A percentile compares a stretch with the other conserved stretches of the same genome.
Conservation (phyloP, 2,797 vertebrate genomes). For the Brachyalestes nurse region DNA sequence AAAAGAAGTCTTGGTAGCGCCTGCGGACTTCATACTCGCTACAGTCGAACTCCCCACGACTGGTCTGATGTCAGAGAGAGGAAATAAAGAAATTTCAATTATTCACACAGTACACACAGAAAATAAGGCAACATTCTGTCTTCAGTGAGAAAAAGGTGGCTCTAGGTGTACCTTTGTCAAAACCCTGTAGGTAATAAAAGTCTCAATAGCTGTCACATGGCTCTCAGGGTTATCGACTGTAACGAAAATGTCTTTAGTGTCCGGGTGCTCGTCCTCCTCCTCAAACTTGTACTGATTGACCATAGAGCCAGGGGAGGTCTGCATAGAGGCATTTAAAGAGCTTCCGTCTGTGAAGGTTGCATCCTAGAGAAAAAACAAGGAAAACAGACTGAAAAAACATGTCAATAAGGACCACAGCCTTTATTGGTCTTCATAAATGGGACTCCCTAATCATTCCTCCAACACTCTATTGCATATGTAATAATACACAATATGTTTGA, state of each 20-base stretch:
- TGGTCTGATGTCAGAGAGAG: conserved; percentile 80
- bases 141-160: not conserved
- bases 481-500: no score
- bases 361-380: conserved; percentile 73
- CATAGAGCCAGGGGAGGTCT: conserved; percentile 90
- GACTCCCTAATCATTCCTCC: not conserved
- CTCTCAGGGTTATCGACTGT: conserved; percentile 93
- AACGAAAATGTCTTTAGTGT: conserved; percentile 88
- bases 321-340: conserved; percentile 79
- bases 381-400: not conserved
- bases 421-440: not conserved
- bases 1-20: conserved; percentile 96
- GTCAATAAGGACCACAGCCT: no score
- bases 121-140: not conserved
- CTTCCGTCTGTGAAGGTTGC: conserved; percentile 79
- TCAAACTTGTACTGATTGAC: conserved; percentile 92
- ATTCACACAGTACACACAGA: not conserved
- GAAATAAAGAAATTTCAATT: not conserved
- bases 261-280: conserved; percentile 78
- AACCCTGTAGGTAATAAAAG: conserved; percentile 92
- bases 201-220: conserved; percentile 92
- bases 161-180: conserved; percentile 83
- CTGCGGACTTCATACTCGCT: conserved; percentile 93
- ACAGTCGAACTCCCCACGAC: conserved; percentile 91
- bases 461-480: no score